phyloP scores from a whole-genome alignment of 1,140 invertebrate species.

The Heliconius nattereri region DNA sequence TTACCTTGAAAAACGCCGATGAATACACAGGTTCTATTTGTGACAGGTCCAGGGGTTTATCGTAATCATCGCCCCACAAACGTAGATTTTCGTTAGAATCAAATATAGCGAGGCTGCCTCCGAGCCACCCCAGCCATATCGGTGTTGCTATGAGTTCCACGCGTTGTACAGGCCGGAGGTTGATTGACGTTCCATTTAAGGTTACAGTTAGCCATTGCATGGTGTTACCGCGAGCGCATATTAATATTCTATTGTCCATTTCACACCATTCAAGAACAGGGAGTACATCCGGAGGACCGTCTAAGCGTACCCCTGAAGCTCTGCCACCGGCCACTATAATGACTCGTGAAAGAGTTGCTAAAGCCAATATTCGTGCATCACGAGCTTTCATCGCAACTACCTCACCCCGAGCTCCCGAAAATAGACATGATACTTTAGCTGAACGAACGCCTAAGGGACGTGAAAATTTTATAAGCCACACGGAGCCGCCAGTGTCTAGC shows the following conservation, averaged over 20 bases:
- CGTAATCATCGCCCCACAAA: constrained; percentile 93
- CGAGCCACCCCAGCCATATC: constrained; percentile 94
- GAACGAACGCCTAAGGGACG: constrained; percentile 93
- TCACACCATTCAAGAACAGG: constrained; percentile 92
- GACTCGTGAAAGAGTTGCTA: constrained; percentile 96
- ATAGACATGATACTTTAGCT: constrained; percentile 93
- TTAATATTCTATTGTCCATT: constrained; percentile 61
- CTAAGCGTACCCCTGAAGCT: constrained; percentile 64
- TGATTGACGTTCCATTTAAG: constrained; percentile 92
- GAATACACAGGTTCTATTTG: constrained; percentile 94
- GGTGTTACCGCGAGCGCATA: constrained; percentile 60
- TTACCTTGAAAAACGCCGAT: constrained; percentile 94
- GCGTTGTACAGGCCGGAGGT: constrained; percentile 84
- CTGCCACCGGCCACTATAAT: constrained; percentile 88
- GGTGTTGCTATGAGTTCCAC: constrained; percentile 90
- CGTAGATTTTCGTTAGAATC: constrained; percentile 93
- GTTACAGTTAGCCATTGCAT: constrained; percentile 67
- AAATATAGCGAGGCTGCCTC: constrained; percentile 91
- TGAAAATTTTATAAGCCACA: constrained; percentile 96
- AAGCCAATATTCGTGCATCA: constrained; percentile 87
- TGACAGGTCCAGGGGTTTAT: constrained; percentile 92
- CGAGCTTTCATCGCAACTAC: constrained; percentile 78
- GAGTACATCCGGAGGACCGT: constrained; percentile 85
- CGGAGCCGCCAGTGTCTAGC: constrained; percentile 97
- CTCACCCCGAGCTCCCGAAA: constrained; percentile 96